Base-by-base conservation (phyloP, 2,113 vertebrate genomes). In the Numida meleagris region DNA sequence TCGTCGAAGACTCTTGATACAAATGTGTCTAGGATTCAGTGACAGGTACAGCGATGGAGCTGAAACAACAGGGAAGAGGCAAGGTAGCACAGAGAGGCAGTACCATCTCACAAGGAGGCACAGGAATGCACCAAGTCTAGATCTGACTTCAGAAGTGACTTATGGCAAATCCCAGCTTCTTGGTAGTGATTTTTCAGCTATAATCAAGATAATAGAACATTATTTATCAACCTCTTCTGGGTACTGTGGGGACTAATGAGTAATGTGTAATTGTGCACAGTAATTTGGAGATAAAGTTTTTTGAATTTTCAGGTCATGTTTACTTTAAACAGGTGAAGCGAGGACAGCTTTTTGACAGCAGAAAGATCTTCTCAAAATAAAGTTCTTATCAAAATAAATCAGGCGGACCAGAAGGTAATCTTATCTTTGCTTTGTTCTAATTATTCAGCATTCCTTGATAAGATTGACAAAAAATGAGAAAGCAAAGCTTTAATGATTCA, bases 401-500 rank as follows among this genome's bases (percentile, higher is more conserved):
- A 51, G 45, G 59, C 51, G 34, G 20, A 82, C 86, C 74, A 82
- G 89, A 93, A 94, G 45, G 53, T 29, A 90, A 58, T 81, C 71
- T 81, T 95, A 77, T 59, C 67, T 90, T 94, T 84, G 63, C 48
- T 91, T 89, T 75, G 73, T 94, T 94, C 78, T 86, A 71, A 87
- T 90, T 90, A 74, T 81, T 95, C 92, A 96, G 88, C 83, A 86
- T 81, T 91, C 50, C 20, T 75, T 21, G 83, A 4, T 36, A 72
- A 95, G 89, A 78, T 13, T 93, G 90, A 87, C 63, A 82, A 77
- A 27, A 89, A 95, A 78, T 43, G 84, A 90, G 83, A 95, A 96
- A 85, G 75, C 58, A 94, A 90, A 78, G 70, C 74, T 92, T 75
- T 79, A 0, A 0, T 70, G 48, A 25, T 77, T 80, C 23, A 71